Evolutionary conservation across 2,797 vertebrate species (phyloP), one percentile per base, ranked within the genome.

Genomic region (Ctenopoma kingsleyae): DNA sequence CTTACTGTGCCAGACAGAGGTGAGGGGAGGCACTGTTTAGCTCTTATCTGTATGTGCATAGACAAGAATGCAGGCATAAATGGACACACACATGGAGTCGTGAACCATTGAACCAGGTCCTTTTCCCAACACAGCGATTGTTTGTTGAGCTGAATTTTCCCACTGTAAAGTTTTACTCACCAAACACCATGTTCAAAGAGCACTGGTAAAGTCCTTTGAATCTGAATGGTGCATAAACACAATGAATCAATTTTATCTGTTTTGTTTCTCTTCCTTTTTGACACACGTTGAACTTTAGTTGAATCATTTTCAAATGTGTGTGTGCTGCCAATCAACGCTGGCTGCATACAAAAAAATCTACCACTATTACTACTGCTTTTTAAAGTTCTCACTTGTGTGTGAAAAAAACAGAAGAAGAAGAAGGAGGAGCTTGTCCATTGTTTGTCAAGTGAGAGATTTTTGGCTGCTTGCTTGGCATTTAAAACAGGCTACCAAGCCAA

Each of bases 21-120:
- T 58, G 65, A 57, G 67, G 67, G 47, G 20, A 38, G 63, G 32
- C 43, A 46, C 41, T 61, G 67, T 71, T 79, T 63, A 64, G 53
- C 67, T 83, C 80, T 90, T 91, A 91, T 92, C 89, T 88, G 3
- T 49, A 73, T 84, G 69, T 82, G 77, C 44, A 73, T 83, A 87
- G 78, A 63, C 78, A 60, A 57, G 78, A 81, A 82, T 68, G 57
- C 51, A 76, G 56, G 52, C 27, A 1, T 12, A 30, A 40, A 47
- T 41, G 62, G 22, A 32, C 9, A 50, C 54, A 43, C 60, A 40
- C 52, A 63, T 57, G 68, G 25, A 68, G 66, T 61, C 5, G 1
- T 74, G 84, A 84, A 65, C 85, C 71, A 65, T 53, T 87, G 54
- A 80, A 61, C 36, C 25, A 1, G 1, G 20, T 32, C 52, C 35